Evolutionary conservation across 1,140 invertebrate genomes (phyloP).

Genomic region (Neodiprion lecontei): DNA sequence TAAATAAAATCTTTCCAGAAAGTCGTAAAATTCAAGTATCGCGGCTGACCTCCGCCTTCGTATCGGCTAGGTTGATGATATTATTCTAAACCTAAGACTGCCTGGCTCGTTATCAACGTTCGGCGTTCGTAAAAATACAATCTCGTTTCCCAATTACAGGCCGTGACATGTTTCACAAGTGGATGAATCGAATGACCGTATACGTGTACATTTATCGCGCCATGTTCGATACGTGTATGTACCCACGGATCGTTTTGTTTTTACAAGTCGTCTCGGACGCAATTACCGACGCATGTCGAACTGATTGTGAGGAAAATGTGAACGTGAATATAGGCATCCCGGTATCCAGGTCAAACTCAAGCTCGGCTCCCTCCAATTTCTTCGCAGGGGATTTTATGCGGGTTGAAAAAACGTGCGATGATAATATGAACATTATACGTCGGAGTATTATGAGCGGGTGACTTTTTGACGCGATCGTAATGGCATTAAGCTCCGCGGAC

Average conservation of each 20-base stretch:
- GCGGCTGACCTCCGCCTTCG: not conserved
- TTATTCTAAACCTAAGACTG: not conserved
- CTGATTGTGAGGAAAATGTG: too few relatives aligned
- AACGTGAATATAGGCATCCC: too few relatives aligned
- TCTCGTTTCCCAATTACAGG: not conserved
- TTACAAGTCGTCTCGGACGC: too few relatives aligned
- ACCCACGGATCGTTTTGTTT: not conserved
- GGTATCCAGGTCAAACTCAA: too few relatives aligned
- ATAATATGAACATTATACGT: too few relatives aligned
- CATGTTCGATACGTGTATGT: too few relatives aligned
- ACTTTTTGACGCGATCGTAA: constrained; percentile 3
- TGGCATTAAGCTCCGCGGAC: not conserved
- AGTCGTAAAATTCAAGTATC: not conserved
- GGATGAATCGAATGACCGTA: constrained; percentile 1
- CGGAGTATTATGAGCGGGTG: not conserved
- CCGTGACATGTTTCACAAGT: constrained; percentile 3
- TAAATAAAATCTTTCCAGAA: not conserved
- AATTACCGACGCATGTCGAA: too few relatives aligned
- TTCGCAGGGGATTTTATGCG: too few relatives aligned
- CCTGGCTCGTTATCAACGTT: too few relatives aligned
- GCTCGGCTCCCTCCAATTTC: too few relatives aligned
- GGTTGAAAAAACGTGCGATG: too few relatives aligned
- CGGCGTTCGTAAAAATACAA: not conserved
- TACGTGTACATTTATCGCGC: not conserved
- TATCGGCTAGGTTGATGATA: not conserved